A percentile compares a stretch with the other conserved stretches of the same genome.
These are phyloP conservation scores for Lasioglossum villosulum DNA, from an alignment of 2,888 invertebrate species.

Conservation along the genomic window DNA sequence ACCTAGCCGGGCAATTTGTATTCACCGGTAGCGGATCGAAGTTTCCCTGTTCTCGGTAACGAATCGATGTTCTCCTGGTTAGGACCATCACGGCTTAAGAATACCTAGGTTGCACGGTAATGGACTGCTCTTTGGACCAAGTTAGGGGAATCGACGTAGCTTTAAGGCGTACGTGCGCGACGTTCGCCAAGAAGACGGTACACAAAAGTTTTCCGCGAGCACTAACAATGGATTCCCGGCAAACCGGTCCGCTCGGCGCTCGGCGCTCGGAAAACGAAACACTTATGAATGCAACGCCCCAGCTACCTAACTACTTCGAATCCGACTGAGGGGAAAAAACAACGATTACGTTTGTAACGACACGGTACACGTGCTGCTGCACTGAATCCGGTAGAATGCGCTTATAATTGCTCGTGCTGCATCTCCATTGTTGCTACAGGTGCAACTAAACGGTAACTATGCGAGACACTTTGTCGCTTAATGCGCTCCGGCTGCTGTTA, in stretches of 20 bases:
- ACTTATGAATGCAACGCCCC: slow-evolving; percentile 16
- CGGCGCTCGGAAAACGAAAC: slow-evolving; percentile 16
- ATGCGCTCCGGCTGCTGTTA: background rate
- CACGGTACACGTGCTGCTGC: background rate
- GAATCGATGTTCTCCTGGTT: slow-evolving; percentile 12
- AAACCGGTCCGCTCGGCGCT: background rate
- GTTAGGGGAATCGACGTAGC: slow-evolving; percentile 24
- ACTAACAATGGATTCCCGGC: slow-evolving; percentile 29
- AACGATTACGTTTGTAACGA: background rate
- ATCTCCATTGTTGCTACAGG: background rate
- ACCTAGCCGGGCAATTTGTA: background rate
- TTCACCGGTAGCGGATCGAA: slow-evolving; percentile 4
- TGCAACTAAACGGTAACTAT: background rate
- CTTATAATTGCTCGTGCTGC: slow-evolving; percentile 28
- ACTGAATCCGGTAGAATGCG: slow-evolving; percentile 2
- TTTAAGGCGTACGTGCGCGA: slow-evolving; percentile 6
- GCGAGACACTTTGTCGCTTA: background rate
- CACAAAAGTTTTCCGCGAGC: slow-evolving; percentile 19
- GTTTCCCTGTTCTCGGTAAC: slow-evolving; percentile 4
- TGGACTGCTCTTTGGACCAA: background rate
- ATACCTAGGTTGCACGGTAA: background rate
- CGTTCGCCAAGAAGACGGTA: background rate
- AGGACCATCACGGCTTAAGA: slow-evolving; percentile 5
- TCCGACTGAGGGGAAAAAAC: background rate
- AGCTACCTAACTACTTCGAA: background rate